Evolutionary conservation across 2,113 vertebrate species (phyloP).

Genomic region (Macquaria ambigua): DNA sequence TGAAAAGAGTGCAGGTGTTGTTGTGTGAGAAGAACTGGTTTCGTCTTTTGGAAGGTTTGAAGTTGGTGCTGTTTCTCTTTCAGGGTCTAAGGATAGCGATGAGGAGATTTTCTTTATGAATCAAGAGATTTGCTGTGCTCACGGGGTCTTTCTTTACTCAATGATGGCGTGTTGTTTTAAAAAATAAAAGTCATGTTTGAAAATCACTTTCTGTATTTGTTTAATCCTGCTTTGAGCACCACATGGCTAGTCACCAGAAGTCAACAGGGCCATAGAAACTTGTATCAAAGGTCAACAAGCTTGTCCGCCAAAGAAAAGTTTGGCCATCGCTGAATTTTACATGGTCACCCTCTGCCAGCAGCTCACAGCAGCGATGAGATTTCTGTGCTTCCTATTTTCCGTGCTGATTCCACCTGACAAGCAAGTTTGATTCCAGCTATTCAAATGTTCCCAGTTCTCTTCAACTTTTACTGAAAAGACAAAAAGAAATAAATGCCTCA

Average conservation of each 20-base stretch:
- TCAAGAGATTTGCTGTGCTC: not conserved
- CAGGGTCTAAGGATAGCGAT: not conserved
- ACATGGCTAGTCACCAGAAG: not conserved
- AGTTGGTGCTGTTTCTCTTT: not conserved
- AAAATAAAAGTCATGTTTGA: not conserved
- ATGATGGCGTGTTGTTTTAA: not conserved
- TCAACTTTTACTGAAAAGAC: not conserved
- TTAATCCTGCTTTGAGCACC: not conserved
- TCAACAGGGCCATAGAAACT: conserved; percentile 3
- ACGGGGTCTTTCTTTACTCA: not conserved
- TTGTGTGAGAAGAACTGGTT: not conserved
- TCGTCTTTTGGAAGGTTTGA: not conserved
- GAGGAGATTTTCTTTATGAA: not conserved
- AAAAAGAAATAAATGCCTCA: not conserved
- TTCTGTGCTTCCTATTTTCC: not conserved
- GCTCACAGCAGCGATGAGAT: conserved; percentile 15
- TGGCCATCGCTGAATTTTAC: not conserved
- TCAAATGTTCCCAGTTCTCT: not conserved
- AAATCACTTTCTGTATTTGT: not conserved
- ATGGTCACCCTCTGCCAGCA: not conserved
- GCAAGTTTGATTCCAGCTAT: not conserved
- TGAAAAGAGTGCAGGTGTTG: conserved; percentile 13
- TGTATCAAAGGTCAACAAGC: conserved; percentile 12
- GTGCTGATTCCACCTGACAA: conserved; percentile 1
- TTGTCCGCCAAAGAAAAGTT: not conserved